Evolutionary conservation across 2,888 invertebrate genomes (phyloP), one percentile per base, ranked within the genome.

Genomic region (Digitonthophagus gazella): DNA sequence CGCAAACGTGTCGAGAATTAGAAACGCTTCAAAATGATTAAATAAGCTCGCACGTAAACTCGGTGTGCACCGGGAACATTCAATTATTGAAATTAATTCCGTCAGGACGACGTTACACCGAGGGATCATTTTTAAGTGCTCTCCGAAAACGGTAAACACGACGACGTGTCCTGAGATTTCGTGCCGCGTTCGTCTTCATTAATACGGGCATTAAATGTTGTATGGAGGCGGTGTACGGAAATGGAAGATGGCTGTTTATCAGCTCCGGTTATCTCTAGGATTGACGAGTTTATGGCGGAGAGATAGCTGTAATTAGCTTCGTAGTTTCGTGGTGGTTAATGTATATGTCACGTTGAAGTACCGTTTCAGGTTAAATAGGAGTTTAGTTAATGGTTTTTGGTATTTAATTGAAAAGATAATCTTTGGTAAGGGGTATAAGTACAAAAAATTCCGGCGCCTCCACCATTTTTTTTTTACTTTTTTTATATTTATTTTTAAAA

Each of bases 21-120:
- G 55, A 55, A 58, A 44, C 28, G 57, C 58, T 44, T 64, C 22
- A 68, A 68, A 58, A 57, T 68, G 65, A 65, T 65, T 68, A 68
- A 65, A 65, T 65, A 68, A 58, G 18, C 15, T 14, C 15, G 57
- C 58, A 66, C 20, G 22, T 28, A 58, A 15, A 19, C 19, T 20
- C 6, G n/a, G n/a, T n/a, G n/a, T n/a, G n/a, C n/a, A n/a, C n/a
- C n/a, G 58, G 19, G 18, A 22, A 20, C 58, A 16, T 61, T 61
- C 61, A 61, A 61, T 61, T 61, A 61, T 61, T 19, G 61, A 61
- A 61, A 61, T 61, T 61, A 61, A 61, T 61, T 61, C 61, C 18
- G 61, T 61, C 18, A 18, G 16, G 20, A 20, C 18, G 61, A 19
- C 16, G 61, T 44, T 8, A 44, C 28, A 11, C 11, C 18, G 6